Evolutionary conservation across 2,888 invertebrate species (phyloP), one percentile per base, ranked within the genome.

Genomic region (Malachius bipustulatus): DNA sequence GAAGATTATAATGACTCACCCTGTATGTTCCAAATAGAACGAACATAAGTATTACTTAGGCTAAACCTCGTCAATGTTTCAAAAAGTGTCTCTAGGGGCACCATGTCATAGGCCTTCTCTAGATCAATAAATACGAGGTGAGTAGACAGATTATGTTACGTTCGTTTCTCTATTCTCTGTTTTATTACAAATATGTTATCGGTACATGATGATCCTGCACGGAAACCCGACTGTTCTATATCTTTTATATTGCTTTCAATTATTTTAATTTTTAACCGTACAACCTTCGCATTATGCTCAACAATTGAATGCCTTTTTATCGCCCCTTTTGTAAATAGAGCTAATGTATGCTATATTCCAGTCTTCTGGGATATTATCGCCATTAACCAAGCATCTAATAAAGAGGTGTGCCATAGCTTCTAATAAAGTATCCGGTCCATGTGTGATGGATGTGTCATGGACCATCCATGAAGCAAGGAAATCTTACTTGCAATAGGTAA

Each of bases 301-400:
- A 19, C n/a, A 8, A 8, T 19, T 6, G 24, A 6, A n/a, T 19
- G n/a, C 24, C 24, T 19, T 19, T 19, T 19, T 28, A 28, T 28
- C 11, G 29, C 29, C 29, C 4, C 11, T 28, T 28, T n/a, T 28
- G 10, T 28, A 11, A 28, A 28, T 28, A 11, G 29, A 28, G 29
- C 29, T 28, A 8, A 28, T 28, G 10, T 28, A 28, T 28, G 29
- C 29, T 28, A 28, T 28, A 28, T 28, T 28, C 10, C 29, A 11
- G 11, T 28, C 29, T 28, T 28, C 29, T 11, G 29, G 29, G 10
- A 28, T 28, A 11, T 28, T 8, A 9, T 28, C n/a, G n/a, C n/a
- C n/a, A n/a, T n/a, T n/a, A n/a, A 11, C 29, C 10, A 11, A n/a
- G n/a, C 29, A 28, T 9, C 10, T 13, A 28, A 8, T 19, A 19